Evolutionary conservation across 2,888 invertebrate species (phyloP), one percentile per base, ranked within the genome.

Genomic region (Amphipoea oculea): DNA sequence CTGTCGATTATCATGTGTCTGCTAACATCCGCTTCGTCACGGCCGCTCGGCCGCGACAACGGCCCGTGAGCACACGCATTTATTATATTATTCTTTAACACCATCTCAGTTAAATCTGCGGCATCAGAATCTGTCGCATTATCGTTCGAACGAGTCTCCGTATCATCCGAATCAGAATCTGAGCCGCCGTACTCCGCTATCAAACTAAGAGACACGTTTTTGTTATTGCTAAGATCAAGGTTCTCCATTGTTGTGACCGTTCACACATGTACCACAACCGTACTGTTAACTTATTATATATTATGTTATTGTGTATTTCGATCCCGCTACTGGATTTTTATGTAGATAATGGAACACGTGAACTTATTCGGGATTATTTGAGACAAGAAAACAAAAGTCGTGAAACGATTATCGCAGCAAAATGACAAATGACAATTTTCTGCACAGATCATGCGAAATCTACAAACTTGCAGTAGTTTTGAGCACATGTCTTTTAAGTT

Each of bases 21-120:
- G 9, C 93, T 94, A 36, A 93, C 92, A 83, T 95, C 95, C 67
- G 92, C 94, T 75, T 95, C 95, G 83, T 94, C 94, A 71, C 90
- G 87, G 51, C 81, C 90, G 69, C 87, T 91, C 72, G 93, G 89
- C 78, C 94, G 90, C 76, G 95, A 93, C 87, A 96, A 83, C 7
- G 97, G 97, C 7, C 97, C 97, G 89, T 97, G 97, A 83, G 96
- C 96, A 87, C 96, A 96, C 62, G 97, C 97, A 85, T 97, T 97
- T 86, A 97, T 97, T 75, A 97, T 96, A 85, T 97, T 97, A 92
- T 97, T 96, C 86, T 96, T 97, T 81, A 96, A 91, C 80, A 97
- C 97, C 96, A 97, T 97, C 84, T 96, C 96, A 93, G 96, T 97
- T 48, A 96, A 91, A 87, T 96, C 96, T 54, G 93, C 91, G 5